These are phyloP conservation scores for Slavum lentiscoides DNA, from an alignment of 2,888 invertebrate genomes.

Conservation along the genomic window DNA sequence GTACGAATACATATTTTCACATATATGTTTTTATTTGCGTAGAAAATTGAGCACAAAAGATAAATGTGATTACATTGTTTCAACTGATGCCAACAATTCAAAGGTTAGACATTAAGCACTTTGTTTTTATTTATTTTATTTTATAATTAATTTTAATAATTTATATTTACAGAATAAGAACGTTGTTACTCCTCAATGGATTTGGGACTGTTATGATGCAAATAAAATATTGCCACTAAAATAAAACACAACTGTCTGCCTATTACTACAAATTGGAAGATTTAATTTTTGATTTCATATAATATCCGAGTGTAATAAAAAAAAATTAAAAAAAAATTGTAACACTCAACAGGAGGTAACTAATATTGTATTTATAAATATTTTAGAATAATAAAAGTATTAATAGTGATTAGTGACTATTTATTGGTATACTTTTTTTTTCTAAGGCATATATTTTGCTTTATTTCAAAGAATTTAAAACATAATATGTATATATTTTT, in stretches of 20 bases:
- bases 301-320: no score
- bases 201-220: conserved; percentile 66
- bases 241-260: background rate
- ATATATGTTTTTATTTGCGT: background rate
- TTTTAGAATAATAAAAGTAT: no score
- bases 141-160: conserved; percentile 4
- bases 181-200: conserved; percentile 64
- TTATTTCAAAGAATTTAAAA: no score
- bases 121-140: background rate
- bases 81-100: conserved; percentile 11
- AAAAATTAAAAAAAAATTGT: no score
- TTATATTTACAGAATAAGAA: conserved; percentile 33
- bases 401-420: no score
- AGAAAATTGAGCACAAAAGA: conserved; percentile 35
- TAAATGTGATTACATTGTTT: conserved; percentile 38
- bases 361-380: no score
- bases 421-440: no score
- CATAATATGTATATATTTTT: no score
- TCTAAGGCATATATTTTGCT: no score
- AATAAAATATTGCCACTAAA: conserved; percentile 51
- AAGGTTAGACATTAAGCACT: background rate
- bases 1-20: background rate
- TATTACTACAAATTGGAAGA: no score
- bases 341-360: no score
- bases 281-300: no score